Evolutionary conservation across 2,113 vertebrate genomes (phyloP).

Genomic region (Martes martes): DNA sequence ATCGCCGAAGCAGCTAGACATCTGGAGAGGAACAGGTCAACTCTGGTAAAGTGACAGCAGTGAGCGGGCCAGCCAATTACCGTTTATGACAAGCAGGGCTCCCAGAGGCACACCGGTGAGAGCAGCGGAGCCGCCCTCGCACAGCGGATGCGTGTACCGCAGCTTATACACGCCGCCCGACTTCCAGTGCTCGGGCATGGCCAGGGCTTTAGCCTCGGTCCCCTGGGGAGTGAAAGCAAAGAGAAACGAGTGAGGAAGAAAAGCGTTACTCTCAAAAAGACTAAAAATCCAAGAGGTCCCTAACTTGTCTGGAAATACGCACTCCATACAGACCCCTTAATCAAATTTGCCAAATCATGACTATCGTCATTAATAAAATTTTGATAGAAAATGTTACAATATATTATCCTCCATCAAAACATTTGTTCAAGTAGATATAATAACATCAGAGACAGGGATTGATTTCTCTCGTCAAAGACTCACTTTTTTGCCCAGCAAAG

Average conservation of each 20-base stretch:
- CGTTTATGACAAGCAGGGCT: slow-evolving; percentile 87
- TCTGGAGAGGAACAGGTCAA: neutral
- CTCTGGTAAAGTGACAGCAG: neutral
- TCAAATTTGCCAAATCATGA: neutral
- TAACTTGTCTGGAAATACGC: slow-evolving; percentile 1
- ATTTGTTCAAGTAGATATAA: neutral
- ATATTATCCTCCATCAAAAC: neutral
- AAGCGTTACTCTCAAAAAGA: neutral
- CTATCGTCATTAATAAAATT: neutral
- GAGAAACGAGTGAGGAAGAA: neutral
- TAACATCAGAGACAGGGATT: neutral
- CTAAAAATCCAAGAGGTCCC: neutral
- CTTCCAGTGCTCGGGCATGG: slow-evolving; percentile 92
- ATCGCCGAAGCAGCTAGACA: neutral
- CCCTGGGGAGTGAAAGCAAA: slow-evolving; percentile 71
- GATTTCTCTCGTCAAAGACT: neutral
- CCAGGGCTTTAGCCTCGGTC: slow-evolving; percentile 78
- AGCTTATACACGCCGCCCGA: slow-evolving; percentile 86
- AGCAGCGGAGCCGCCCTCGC: slow-evolving; percentile 83
- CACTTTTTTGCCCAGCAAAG: neutral
- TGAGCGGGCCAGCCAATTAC: slow-evolving; percentile 71
- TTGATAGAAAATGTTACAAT: neutral
- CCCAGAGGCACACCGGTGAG: slow-evolving; percentile 91
- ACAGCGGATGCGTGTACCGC: slow-evolving; percentile 90
- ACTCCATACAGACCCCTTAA: neutral